phyloP scores from a whole-genome alignment of 2,888 invertebrate genomes.

The Pristionchus exspectatus region DNA sequence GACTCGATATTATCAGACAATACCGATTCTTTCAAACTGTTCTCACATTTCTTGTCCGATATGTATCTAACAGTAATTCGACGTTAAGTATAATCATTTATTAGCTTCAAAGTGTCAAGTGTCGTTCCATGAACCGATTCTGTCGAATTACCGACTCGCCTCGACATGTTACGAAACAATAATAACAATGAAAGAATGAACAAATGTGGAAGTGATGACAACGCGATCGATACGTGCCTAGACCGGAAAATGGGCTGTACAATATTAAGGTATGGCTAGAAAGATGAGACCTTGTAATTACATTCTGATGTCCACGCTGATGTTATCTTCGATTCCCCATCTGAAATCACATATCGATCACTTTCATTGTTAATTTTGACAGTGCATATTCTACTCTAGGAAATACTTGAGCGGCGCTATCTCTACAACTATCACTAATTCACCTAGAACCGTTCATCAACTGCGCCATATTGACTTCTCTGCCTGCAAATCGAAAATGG shows the following conservation, averaged over 20 bases:
- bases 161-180: neutral
- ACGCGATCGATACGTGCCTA: constrained; percentile 13
- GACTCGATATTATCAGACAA: constrained; percentile 42
- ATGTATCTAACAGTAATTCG: neutral
- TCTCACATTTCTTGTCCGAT: neutral
- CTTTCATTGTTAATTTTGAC: neutral
- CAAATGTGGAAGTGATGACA: neutral
- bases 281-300: neutral
- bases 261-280: constrained; percentile 1
- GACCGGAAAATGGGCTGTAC: constrained; percentile 7
- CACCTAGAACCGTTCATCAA: constrained; percentile 26
- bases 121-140: constrained; percentile 10
- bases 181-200: constrained; percentile 19
- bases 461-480: constrained; percentile 12
- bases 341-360: neutral
- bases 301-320: neutral
- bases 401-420: neutral
- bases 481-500: neutral
- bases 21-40: constrained; percentile 26
- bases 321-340: constrained; percentile 12
- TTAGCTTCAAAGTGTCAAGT: constrained; percentile 27
- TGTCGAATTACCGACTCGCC: neutral
- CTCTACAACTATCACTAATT: neutral
- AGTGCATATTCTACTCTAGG: neutral
- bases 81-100: neutral